Conservation (phyloP, 2,888 invertebrate genomes). For the Acrobeloides nanus region DNA sequence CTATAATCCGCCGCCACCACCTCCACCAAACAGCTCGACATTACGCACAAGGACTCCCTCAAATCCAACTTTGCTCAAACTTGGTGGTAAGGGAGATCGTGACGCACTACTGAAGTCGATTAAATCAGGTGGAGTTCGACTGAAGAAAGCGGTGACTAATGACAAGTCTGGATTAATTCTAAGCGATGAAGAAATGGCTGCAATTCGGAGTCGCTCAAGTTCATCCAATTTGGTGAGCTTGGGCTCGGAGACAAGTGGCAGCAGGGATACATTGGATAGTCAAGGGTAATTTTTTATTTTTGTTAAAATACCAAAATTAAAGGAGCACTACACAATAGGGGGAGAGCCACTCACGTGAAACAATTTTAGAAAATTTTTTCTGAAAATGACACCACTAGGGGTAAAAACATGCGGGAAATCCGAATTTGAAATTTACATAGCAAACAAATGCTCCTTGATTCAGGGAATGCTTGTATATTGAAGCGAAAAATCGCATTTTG, state of each 20-base stretch:
- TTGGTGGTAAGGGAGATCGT: slow-evolving; percentile 29
- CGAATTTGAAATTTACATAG: too few species aligned
- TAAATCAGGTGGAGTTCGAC: slow-evolving; percentile 29
- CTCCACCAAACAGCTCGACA: slow-evolving; percentile 26
- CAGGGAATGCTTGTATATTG: too few species aligned
- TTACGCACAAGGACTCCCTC: slow-evolving; percentile 13
- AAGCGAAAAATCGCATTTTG: too few species aligned
- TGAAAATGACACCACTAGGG: too few species aligned
- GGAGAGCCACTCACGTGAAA: too few species aligned
- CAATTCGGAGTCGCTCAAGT: slow-evolving; percentile 7
- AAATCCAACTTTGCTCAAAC: slow-evolving; percentile 29
- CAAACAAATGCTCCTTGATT: too few species aligned
- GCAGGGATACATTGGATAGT: slow-evolving; percentile 22
- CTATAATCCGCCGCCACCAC: slow-evolving; percentile 22
- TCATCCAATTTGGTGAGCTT: too few species aligned
- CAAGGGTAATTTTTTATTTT: slow-evolving; percentile 14
- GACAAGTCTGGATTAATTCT: slow-evolving; percentile 41
- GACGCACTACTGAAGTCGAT: slow-evolving; percentile 31
- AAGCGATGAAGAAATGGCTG: slow-evolving; percentile 26
- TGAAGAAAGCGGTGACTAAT: slow-evolving; percentile 38
- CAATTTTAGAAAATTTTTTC: too few species aligned
- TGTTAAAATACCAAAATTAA: too few species aligned
- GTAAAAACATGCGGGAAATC: too few species aligned
- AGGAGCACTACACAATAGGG: too few species aligned
- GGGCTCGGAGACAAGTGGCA: too few species aligned